These are phyloP conservation scores for Belgica antarctica DNA, from an alignment of 2,888 invertebrate genomes.

Conservation along the genomic window DNA sequence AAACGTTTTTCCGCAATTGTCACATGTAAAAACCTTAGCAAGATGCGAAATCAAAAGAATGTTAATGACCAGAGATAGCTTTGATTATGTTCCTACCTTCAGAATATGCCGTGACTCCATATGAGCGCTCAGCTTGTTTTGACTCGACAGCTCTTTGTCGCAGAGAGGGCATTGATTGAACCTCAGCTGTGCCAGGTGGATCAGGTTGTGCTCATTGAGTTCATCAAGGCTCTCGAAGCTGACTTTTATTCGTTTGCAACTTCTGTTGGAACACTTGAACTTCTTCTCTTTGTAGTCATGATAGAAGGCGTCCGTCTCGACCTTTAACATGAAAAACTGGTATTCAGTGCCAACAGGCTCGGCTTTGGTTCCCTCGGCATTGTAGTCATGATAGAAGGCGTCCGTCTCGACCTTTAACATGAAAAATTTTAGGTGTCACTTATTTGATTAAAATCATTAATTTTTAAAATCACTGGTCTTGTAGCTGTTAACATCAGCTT, in stretches of 20 bases:
- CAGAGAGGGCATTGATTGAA: slow-evolving; percentile 29
- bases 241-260: not conserved
- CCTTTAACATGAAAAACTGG: not conserved
- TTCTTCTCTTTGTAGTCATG: not conserved
- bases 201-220: slow-evolving; percentile 2
- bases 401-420: not conserved
- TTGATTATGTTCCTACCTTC: no score
- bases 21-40: no score
- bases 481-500: not conserved
- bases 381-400: not conserved
- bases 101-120: slow-evolving; percentile 14
- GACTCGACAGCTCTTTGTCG: slow-evolving; percentile 5
- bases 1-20: slow-evolving; percentile 42
- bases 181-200: not conserved
- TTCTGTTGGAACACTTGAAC: slow-evolving; percentile 15
- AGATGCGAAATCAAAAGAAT: no score
- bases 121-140: not conserved
- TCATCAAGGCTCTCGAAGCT: not conserved
- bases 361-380: not conserved
- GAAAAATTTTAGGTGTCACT: no score
- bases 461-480: not conserved
- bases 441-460: no score
- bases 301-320: not conserved
- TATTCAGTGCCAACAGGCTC: not conserved
- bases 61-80: no score